Percentiles rank a stretch among this genome's conserved stretches.
These are phyloP conservation scores for Rhizomys pruinosus DNA, from an alignment of 2,113 vertebrate species.

Conservation along the genomic window DNA sequence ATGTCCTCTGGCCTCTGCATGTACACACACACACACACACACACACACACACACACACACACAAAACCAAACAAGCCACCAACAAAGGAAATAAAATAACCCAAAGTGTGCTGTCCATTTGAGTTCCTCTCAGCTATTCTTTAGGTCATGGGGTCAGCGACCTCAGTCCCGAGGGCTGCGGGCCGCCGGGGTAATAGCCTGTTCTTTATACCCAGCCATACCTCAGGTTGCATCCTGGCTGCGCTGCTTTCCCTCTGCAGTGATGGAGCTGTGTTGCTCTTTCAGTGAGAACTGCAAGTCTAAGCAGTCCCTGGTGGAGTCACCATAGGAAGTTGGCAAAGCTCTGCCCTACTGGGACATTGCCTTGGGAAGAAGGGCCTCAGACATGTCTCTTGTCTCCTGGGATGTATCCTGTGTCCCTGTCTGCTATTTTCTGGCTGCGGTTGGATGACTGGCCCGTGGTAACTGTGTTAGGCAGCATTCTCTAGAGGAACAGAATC, in stretches of 20 bases:
- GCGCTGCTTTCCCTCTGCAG: rapidly evolving
- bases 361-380: neutral
- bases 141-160: neutral
- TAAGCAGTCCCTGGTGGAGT: rapidly evolving
- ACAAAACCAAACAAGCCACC: neutral
- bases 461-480: neutral
- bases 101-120: rapidly evolving
- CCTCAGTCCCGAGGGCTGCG: rapidly evolving
- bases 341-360: neutral
- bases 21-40: neutral
- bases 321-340: neutral
- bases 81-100: neutral
- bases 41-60: neutral
- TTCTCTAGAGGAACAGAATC: neutral
- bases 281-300: rapidly evolving
- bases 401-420: no score
- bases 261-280: rapidly evolving
- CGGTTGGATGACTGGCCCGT: neutral
- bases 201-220: neutral
- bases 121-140: neutral
- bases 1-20: neutral
- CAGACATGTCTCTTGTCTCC: rapidly evolving
- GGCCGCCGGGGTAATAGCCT: rapidly evolving
- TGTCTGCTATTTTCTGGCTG: neutral
- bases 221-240: rapidly evolving